phyloP scores from a whole-genome alignment of 2,797 vertebrate genomes.

The Pseudochirops corinnae region DNA sequence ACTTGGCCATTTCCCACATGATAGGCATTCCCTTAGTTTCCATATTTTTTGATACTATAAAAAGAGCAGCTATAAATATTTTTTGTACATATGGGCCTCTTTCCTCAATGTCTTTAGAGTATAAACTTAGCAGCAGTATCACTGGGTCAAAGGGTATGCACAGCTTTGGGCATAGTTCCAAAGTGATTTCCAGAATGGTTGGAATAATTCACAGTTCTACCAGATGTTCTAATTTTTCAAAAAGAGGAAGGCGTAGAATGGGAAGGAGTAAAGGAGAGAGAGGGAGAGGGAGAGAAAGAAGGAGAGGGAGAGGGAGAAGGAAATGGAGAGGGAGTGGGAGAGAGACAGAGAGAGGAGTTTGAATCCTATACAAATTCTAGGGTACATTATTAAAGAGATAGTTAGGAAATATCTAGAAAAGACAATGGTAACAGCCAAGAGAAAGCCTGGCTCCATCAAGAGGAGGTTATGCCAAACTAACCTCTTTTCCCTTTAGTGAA shows the following conservation, averaged over 20 bases:
- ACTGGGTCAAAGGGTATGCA: background rate
- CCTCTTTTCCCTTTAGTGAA: background rate
- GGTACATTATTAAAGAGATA: background rate
- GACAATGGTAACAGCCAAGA: background rate
- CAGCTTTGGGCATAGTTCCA: background rate
- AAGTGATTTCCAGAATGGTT: background rate
- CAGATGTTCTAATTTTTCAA: conserved; percentile 12
- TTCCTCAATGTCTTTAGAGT: background rate
- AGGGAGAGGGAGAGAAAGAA: background rate
- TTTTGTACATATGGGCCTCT: background rate
- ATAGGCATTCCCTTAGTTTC: background rate
- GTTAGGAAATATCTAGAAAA: background rate
- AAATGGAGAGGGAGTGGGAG: background rate
- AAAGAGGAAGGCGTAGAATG: background rate
- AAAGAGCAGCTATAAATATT: background rate
- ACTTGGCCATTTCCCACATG: background rate
- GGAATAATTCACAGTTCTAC: background rate
- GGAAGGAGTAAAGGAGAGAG: too few relatives aligned
- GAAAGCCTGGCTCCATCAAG: background rate
- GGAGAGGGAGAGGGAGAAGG: background rate
- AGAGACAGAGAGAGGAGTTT: background rate
- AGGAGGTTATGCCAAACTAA: background rate
- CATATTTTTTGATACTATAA: background rate
- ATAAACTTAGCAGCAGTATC: background rate
- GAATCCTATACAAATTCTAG: background rate